phyloP scores from a whole-genome alignment of 2,113 vertebrate genomes.

The Salvator merianae region DNA sequence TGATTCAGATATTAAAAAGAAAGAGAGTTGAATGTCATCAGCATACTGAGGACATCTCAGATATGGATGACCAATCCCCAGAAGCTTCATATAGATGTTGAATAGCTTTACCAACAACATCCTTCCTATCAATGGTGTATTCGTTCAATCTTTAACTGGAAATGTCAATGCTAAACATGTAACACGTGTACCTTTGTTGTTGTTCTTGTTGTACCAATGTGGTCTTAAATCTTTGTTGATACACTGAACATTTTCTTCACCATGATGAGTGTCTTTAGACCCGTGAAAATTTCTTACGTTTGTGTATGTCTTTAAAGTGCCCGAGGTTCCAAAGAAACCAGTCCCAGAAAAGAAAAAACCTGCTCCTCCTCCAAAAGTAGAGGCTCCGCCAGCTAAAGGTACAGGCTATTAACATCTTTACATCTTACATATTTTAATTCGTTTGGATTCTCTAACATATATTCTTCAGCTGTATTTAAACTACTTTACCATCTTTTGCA shows the following conservation, averaged over 20 bases:
- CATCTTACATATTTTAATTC: constrained; percentile 29
- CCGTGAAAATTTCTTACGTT: constrained; percentile 36
- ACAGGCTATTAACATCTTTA: constrained; percentile 42
- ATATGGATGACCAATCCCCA: no score
- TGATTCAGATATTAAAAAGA: no score
- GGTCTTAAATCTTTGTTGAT: neutral
- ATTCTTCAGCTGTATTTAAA: neutral
- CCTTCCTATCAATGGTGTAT: constrained; percentile 5
- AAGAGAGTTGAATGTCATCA: no score
- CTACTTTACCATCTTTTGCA: neutral
- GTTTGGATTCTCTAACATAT: constrained; percentile 13
- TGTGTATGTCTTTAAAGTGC: constrained; percentile 72
- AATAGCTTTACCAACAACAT: neutral
- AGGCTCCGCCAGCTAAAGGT: constrained; percentile 75
- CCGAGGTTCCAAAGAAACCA: constrained; percentile 72
- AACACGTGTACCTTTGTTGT: neutral
- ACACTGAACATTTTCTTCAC: neutral
- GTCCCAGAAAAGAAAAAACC: constrained; percentile 74
- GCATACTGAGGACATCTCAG: no score
- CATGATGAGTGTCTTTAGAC: neutral
- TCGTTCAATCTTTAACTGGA: neutral
- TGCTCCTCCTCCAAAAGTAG: constrained; percentile 71
- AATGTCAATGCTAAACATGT: neutral
- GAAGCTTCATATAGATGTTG: no score
- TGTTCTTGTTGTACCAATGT: neutral